Evolutionary conservation across 2,113 vertebrate genomes (phyloP).

Genomic region (Protobothrops flavoviridis): DNA sequence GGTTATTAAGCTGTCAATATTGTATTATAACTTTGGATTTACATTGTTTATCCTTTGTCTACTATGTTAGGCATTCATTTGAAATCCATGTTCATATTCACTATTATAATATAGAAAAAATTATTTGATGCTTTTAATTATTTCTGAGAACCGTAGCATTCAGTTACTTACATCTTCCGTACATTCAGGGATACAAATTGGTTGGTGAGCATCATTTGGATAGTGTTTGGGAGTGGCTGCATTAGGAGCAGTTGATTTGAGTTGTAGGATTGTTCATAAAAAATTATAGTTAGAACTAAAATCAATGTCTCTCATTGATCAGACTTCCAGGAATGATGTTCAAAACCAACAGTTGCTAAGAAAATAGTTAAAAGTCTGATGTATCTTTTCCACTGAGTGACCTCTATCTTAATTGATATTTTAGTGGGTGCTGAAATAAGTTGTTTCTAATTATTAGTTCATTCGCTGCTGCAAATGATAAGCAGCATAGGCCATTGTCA

Average conservation of each 20-base stretch:
- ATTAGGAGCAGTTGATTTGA: background rate
- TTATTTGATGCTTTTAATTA: background rate
- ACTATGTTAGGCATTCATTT: background rate
- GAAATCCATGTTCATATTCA: background rate
- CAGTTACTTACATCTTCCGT: background rate
- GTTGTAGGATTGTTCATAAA: background rate
- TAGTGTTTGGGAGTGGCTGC: background rate
- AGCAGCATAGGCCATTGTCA: background rate
- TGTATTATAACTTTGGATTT: background rate
- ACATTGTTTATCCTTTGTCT: background rate
- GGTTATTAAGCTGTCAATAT: background rate
- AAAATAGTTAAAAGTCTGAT: background rate
- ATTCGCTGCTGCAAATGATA: background rate
- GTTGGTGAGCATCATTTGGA: background rate
- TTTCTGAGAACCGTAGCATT: background rate
- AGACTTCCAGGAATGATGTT: background rate
- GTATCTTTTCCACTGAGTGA: background rate
- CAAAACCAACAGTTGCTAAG: background rate
- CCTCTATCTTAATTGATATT: background rate
- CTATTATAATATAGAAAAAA: background rate
- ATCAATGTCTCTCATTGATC: background rate
- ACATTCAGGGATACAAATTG: background rate
- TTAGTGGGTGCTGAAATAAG: background rate
- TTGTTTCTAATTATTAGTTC: background rate
- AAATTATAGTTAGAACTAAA: background rate